A percentile compares a stretch with the other conserved stretches of the same genome.
These are phyloP conservation scores for Lepilemur septentrionalis DNA, from an alignment of 2,797 vertebrate species.

Conservation along the genomic window DNA sequence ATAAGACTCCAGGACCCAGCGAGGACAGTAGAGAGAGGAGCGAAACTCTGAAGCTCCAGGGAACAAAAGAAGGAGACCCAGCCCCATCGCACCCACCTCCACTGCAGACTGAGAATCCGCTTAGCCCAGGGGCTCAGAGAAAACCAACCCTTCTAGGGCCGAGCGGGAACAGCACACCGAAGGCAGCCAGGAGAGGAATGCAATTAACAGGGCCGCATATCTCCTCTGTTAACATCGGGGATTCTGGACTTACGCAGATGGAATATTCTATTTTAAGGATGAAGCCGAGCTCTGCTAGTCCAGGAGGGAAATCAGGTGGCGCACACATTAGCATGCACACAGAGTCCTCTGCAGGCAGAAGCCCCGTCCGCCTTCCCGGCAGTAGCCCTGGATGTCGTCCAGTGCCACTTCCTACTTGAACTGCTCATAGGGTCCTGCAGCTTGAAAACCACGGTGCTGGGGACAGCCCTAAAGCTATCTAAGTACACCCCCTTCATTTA, in stretches of 20 bases:
- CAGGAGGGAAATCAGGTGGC: constrained; percentile 28
- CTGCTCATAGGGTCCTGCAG: neutral
- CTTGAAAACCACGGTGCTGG: neutral
- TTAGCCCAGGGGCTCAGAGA: constrained; percentile 18
- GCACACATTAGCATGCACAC: neutral
- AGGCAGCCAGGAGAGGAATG: constrained; percentile 30
- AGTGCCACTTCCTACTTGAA: neutral
- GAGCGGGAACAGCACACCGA: constrained; percentile 15
- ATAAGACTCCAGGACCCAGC: neutral
- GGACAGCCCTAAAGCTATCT: neutral
- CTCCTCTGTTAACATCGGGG: constrained; percentile 45
- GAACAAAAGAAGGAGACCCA: neutral
- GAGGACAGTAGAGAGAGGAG: neutral
- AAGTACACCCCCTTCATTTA: neutral
- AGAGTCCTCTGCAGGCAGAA: constrained; percentile 63
- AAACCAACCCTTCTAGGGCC: constrained; percentile 56
- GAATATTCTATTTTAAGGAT: constrained; percentile 70
- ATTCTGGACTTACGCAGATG: constrained; percentile 38
- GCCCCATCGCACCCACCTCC: neutral
- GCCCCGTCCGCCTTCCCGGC: neutral
- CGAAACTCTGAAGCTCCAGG: neutral
- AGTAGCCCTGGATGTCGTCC: neutral
- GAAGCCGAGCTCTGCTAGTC: constrained; percentile 32
- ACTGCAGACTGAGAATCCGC: neutral
- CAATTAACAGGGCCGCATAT: constrained; percentile 55